Base-by-base conservation (phyloP, 2,888 invertebrate genomes). In the Agrochola macilenta region DNA sequence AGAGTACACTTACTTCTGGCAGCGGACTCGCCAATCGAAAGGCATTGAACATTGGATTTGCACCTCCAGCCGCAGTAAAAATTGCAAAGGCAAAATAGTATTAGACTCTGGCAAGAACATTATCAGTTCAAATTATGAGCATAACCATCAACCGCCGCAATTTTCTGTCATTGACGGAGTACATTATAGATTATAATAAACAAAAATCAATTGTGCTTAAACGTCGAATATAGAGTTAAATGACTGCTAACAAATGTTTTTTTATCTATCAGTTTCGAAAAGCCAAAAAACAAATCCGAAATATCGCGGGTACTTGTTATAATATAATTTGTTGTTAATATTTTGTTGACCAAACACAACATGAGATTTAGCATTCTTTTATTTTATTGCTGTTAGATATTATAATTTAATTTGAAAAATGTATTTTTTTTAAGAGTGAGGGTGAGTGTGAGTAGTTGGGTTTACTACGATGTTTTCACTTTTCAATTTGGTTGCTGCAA, bases 31-130 rank as follows among this genome's bases (percentile, higher is more conserved):
- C 14, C 49, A 35, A 14, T 17, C 57, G 1, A 58, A n/a, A n/a
- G 58, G 57, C 35, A 23, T 43, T 12, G 46, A 61, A 26, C 66
- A 70, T 26, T 84, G 82, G 82, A 3, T 61, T 7, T 82, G 82
- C 30, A 73, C 84, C 0, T 73, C 84, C 0, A 65, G 30, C 17
- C 69, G 84, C 8, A 72, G 84, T 20, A 69, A 74, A 61, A 66
- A 58, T 2, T 82, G 82, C 52, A 84, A 70, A 58, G 69, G n/a
- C 1, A 79, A 79, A 69, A 9, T 82, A 35, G 60, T 52, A 20
- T 57, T 84, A 20, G 74, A 79, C 26, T 0, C 3, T 2, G 2
- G 2, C 0, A 61, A 69, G 14, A 54, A 52, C 1, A 54, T 84
- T n/a, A 23, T 64, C 5, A 8, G 23, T 11, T 72, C 58, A 12